phyloP scores from a whole-genome alignment of 1,140 invertebrate genomes.

The Calephelis nemesis region DNA sequence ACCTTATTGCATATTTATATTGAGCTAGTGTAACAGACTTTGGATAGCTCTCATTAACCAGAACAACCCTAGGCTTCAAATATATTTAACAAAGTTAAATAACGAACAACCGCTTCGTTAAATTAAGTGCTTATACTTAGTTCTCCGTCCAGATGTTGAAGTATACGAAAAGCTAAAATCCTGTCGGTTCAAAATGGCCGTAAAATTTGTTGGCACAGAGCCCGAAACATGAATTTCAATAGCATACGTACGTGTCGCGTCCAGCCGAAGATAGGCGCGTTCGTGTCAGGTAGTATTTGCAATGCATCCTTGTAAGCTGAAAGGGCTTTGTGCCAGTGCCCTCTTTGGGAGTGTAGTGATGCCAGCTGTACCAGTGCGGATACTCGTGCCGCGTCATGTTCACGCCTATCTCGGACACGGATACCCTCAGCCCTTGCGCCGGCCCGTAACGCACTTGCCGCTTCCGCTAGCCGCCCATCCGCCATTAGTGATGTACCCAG shows the following conservation, averaged over 20 bases:
- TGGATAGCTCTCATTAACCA: too few species aligned
- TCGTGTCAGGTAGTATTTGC: slow-evolving; percentile 84
- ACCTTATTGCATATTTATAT: too few species aligned
- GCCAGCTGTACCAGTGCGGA: slow-evolving; percentile 95
- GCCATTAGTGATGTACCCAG: slow-evolving; percentile 92
- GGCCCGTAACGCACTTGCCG: slow-evolving; percentile 88
- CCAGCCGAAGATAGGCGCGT: slow-evolving; percentile 62
- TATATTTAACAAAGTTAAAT: neutral
- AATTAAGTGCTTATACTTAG: neutral
- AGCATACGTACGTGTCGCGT: slow-evolving; percentile 58
- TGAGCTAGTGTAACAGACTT: too few species aligned
- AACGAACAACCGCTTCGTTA: neutral
- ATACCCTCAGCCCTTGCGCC: slow-evolving; percentile 92
- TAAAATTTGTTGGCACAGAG: slow-evolving; percentile 26
- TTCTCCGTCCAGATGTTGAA: slow-evolving; percentile 11
- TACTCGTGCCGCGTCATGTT: slow-evolving; percentile 93
- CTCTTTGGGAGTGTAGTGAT: slow-evolving; percentile 92
- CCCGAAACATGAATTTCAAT: slow-evolving; percentile 26
- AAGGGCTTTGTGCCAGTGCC: slow-evolving; percentile 90
- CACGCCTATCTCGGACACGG: slow-evolving; percentile 91
- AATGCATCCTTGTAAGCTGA: slow-evolving; percentile 93
- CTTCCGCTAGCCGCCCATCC: slow-evolving; percentile 90
- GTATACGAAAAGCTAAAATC: slow-evolving; percentile 2
- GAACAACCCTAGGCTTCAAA: neutral
- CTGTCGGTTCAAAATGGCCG: slow-evolving; percentile 21